Base-by-base conservation (phyloP, 2,888 invertebrate species). In the Leptinotarsa juncta region DNA sequence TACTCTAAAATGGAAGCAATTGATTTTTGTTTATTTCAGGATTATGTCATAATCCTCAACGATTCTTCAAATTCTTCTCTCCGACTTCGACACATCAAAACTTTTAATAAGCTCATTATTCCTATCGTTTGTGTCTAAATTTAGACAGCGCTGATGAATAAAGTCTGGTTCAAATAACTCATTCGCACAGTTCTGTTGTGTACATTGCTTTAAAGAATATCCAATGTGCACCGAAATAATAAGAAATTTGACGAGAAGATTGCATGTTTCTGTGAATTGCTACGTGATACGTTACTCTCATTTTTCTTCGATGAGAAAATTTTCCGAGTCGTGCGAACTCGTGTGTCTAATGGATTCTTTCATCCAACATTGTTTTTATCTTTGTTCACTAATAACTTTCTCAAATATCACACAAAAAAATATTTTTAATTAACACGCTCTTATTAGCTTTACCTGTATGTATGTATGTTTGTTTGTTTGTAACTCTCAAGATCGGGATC, bases 121-220 rank as follows among this genome's bases (percentile, higher is more conserved):
- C 62, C 32, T n/a, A 62, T 42, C 62, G 26, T 62, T 62, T 62
- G 26, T 62, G 42, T 62, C 62, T 62, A 32, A 42, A 62, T 32
- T 32, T 62, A 62, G n/a, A 14, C 42, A 5, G 32, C n/a, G 62
- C 62, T 62, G 42, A 62, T 62, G 62, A 32, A 57, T 57, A 20
- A 20, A 32, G 62, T 62, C 62, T 62, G 62, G 62, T 62, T 62
- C 62, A 42, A 62, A 62, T 62, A 62, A 62, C 26, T 62, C 62
- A 62, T 62, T 62, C 42, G 62, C 16, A n/a, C 32, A 32, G 42
- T 62, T 32, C 32, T 62, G 42, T 42, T 62, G 15, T 62, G 42
- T 62, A 32, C 32, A 42, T 62, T 62, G 42, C 32, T 26, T 42
- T 42, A 62, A 42, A 62, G 42, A 62, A 62, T 32, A 42, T 62